Base-by-base conservation (phyloP, 1,140 invertebrate genomes). In the Drepana arcuata region DNA sequence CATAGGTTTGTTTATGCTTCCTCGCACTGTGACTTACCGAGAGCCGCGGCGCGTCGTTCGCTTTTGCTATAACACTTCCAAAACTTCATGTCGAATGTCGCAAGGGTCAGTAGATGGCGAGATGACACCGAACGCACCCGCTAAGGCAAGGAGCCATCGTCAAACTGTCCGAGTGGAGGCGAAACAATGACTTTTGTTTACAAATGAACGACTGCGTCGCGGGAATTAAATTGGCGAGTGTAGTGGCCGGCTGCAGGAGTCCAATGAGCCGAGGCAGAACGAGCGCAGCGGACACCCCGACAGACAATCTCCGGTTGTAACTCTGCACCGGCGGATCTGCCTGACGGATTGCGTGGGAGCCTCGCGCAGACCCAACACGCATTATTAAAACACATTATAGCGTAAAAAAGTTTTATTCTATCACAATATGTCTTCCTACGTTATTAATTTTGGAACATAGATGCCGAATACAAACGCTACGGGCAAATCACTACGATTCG, bases 131-230 rank as follows among this genome's bases (percentile, higher is more conserved):
- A 42, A 47, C 58, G 57, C 68, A 66, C 50, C 61, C 59, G 59
- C 48, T 39, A 59, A 68, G 57, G 48, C 65, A 66, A 70, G 54
- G 62, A 27, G 61, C 53, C 59, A 67, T 73, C 59, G 64, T 68
- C 59, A 57, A 63, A 81, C 74, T 79, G 77, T 29, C 64, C 68
- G 69, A 60, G 54, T 55, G 62, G 29, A 43, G 58, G 53, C 63
- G 70, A 77, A 79, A 79, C 74, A 79, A 79, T 79, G 74, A 70
- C 48, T 81, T 81, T 78, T 81, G 77, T 81, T 81, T 79, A 74
- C 70, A 77, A 77, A 72, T 59, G 56, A 55, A 51, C 62, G 57
- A 56, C 55, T 67, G 70, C 69, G 70, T 59, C 55, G 48, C 47
- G 53, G 58, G 61, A 70, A 72, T 64, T 72, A 65, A 70, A 64